A percentile compares a stretch with the other conserved stretches of the same genome.
Evolutionary conservation across 2,113 vertebrate species (phyloP).

Genomic region (Rallus limicola): DNA sequence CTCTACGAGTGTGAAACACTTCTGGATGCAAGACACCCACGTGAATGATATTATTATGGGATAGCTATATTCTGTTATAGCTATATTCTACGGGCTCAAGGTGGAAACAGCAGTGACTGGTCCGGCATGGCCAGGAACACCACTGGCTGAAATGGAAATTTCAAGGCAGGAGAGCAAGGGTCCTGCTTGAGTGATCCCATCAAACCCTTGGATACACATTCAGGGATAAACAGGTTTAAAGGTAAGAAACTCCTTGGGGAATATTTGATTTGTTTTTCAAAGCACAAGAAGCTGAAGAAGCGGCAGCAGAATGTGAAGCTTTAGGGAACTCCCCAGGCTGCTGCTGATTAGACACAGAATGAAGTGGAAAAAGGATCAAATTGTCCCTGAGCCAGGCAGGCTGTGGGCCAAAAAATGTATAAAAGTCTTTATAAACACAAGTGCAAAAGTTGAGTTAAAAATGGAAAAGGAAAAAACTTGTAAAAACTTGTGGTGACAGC

Average conservation of each 20-base stretch:
- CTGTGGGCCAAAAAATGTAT: neutral
- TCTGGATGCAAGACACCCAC: neutral
- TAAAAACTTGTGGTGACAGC: neutral
- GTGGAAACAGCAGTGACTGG: neutral
- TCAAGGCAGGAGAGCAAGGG: neutral
- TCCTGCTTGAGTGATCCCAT: neutral
- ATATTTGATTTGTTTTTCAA: neutral
- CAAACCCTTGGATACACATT: neutral
- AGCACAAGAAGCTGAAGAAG: neutral
- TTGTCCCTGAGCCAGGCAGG: neutral
- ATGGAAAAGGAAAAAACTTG: neutral
- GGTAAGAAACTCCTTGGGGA: neutral
- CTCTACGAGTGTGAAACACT: neutral
- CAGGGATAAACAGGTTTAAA: neutral
- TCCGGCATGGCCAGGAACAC: accelerated
- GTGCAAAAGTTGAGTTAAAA: neutral
- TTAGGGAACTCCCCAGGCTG: neutral
- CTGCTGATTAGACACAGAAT: accelerated
- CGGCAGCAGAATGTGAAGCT: neutral
- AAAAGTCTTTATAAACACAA: neutral
- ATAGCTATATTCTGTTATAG: too few relatives aligned
- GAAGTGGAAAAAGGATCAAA: neutral
- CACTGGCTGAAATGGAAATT: neutral
- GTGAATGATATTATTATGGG: neutral
- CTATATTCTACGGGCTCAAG: neutral